phyloP scores from a whole-genome alignment of 2,113 vertebrate genomes.

The Sceloporus tristichus region DNA sequence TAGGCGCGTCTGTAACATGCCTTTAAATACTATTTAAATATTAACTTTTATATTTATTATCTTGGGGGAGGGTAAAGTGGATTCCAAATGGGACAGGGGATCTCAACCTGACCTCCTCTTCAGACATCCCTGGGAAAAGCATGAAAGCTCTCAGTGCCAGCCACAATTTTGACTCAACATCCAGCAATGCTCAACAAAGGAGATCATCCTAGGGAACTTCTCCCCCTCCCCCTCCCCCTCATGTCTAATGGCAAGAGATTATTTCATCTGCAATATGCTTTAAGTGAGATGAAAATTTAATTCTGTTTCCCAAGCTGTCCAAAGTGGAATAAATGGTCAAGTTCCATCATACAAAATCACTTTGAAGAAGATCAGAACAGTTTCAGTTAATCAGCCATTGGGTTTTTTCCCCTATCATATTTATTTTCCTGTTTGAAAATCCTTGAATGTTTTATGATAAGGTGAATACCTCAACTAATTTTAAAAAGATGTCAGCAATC shows the following conservation, averaged over 20 bases:
- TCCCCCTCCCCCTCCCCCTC: background rate
- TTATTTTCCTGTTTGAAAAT: background rate
- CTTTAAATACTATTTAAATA: too few species aligned
- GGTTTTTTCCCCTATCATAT: background rate
- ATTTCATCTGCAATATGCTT: constrained; percentile 16
- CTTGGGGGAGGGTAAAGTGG: too few species aligned
- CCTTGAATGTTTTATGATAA: background rate
- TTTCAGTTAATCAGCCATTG: constrained; percentile 12
- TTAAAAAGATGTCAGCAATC: background rate
- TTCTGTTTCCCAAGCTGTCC: constrained; percentile 1
- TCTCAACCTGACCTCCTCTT: too few species aligned
- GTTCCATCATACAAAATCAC: constrained; percentile 9
- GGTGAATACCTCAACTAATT: background rate
- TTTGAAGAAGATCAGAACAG: background rate
- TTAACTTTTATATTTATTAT: too few species aligned
- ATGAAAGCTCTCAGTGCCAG: too few species aligned
- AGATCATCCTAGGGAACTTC: too few species aligned
- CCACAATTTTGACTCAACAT: too few species aligned
- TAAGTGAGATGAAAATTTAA: constrained; percentile 20
- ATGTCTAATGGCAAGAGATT: constrained; percentile 36
- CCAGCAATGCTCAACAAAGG: too few species aligned
- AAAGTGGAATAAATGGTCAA: constrained; percentile 3
- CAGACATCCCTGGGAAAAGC: too few species aligned
- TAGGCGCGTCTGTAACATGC: too few species aligned
- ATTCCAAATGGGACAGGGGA: too few species aligned